phyloP scores from a whole-genome alignment of 2,113 vertebrate species.

The Bufo gargarizans region DNA sequence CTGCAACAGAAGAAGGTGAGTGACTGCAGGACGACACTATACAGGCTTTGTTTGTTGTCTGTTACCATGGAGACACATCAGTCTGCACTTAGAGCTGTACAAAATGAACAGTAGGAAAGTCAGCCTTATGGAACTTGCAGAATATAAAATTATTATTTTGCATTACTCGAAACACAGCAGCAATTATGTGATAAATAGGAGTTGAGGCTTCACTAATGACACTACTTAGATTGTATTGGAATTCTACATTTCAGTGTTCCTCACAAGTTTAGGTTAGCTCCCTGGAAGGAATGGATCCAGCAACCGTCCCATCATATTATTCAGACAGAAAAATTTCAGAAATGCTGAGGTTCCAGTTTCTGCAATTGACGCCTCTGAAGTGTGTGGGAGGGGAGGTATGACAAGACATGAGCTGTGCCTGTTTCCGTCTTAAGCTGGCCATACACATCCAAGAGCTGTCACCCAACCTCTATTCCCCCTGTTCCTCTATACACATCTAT shows the following conservation, averaged over 20 bases:
- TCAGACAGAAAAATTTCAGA: background rate
- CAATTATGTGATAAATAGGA: background rate
- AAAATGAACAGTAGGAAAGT: no score
- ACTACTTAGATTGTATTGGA: background rate
- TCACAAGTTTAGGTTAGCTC: background rate
- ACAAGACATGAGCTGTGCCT: background rate
- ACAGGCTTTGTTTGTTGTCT: no score
- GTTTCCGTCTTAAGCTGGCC: no score
- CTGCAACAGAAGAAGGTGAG: no score
- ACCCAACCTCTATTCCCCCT: no score
- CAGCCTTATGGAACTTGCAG: background rate
- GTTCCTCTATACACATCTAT: no score
- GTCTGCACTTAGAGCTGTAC: no score
- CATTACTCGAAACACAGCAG: background rate
- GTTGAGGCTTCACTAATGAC: background rate
- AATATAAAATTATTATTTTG: background rate
- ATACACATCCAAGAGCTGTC: no score
- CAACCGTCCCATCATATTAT: background rate
- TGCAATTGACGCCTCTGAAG: background rate
- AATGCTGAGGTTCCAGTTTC: background rate
- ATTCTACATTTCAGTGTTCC: background rate
- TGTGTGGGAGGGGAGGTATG: background rate
- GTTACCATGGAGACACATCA: no score
- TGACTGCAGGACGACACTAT: no score
- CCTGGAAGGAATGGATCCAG: background rate